Conservation (phyloP, 2,797 vertebrate genomes). For the Moxostoma hubbsi region DNA sequence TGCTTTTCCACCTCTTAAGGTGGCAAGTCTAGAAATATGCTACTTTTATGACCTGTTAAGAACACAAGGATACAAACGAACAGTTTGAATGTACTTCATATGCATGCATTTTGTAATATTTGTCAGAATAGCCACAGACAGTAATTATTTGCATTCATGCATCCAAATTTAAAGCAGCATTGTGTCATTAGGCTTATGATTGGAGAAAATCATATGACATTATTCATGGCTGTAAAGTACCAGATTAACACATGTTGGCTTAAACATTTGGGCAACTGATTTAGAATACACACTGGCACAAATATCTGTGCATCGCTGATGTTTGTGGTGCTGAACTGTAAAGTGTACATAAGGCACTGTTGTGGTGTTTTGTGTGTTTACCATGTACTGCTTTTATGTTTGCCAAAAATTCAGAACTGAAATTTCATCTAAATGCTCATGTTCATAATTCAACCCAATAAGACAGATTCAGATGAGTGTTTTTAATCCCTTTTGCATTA, state of each 20-base stretch:
- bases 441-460: conserved; percentile 17
- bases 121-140: conserved; percentile 44
- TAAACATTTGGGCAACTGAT: conserved; percentile 55
- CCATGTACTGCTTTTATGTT: conserved; percentile 43
- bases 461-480: conserved; percentile 23
- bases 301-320: conserved; percentile 51
- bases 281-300: conserved; percentile 64
- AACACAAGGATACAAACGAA: conserved; percentile 63
- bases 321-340: conserved; percentile 67
- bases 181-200: conserved; percentile 14
- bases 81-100: conserved; percentile 69
- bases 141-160: conserved; percentile 45
- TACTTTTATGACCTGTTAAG: conserved; percentile 41
- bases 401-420: background rate
- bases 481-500: conserved; percentile 1
- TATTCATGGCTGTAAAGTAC: conserved; percentile 11
- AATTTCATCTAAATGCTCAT: conserved; percentile 34
- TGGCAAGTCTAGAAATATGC: background rate
- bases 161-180: conserved; percentile 35
- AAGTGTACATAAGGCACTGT: conserved; percentile 54
- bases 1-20: conserved; percentile 26
- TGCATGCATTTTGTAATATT: conserved; percentile 52
- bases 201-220: conserved; percentile 19
- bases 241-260: conserved; percentile 38
- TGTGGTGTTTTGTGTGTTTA: conserved; percentile 27